These are phyloP conservation scores for Gambelia wislizenii DNA, from an alignment of 2,797 vertebrate genomes.

Conservation along the genomic window DNA sequence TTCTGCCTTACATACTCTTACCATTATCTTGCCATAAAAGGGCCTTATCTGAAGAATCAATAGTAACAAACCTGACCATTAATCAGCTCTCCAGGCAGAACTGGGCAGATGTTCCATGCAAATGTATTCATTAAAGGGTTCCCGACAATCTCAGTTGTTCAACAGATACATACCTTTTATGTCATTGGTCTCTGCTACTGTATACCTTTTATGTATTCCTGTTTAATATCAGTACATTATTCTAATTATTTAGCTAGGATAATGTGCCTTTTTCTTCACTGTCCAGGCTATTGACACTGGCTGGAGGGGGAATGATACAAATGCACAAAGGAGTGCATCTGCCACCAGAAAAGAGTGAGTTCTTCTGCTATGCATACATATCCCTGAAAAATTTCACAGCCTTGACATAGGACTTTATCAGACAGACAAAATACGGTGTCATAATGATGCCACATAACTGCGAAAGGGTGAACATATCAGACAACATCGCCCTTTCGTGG, in stretches of 20 bases:
- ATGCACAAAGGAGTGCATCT: not conserved
- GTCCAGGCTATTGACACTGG: not conserved
- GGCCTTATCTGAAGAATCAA: slow-evolving; percentile 16
- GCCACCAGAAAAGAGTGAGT: not conserved
- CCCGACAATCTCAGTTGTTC: not conserved
- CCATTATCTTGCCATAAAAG: slow-evolving; percentile 15
- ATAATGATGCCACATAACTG: no score
- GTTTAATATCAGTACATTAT: not conserved
- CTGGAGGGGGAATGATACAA: not conserved
- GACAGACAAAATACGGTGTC: no score
- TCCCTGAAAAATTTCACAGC: not conserved
- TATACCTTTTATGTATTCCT: not conserved
- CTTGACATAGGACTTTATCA: no score
- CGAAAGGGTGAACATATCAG: no score
- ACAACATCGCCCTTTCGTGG: no score
- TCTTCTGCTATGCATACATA: not conserved
- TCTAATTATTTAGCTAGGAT: not conserved
- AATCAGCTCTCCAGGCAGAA: slow-evolving; percentile 9
- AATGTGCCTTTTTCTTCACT: not conserved
- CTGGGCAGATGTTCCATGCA: not conserved
- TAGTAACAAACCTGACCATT: not conserved
- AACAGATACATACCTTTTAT: not conserved
- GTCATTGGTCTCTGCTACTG: not conserved
- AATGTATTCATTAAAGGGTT: slow-evolving; percentile 6
- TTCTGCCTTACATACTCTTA: slow-evolving; percentile 5